Evolutionary conservation across 2,797 vertebrate genomes (phyloP), one percentile per base, ranked within the genome.

Genomic region (Myotis daubentonii): DNA sequence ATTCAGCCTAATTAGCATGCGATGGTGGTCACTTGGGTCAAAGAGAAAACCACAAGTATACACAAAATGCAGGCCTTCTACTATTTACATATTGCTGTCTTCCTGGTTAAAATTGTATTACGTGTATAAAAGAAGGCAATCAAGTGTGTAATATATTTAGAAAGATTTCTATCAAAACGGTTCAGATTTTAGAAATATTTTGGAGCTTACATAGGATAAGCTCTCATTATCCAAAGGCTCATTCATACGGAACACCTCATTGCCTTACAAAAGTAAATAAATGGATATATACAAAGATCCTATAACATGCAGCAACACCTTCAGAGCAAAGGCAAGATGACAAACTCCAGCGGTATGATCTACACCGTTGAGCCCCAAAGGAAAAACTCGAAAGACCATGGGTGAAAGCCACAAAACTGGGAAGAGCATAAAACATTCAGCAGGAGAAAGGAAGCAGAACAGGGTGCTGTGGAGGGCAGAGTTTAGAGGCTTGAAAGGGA

Each of bases 141-240:
- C 95, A 88, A 94, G 92, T 94, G 53, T 95, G 38, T 95, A 91
- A 95, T 96, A 57, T 92, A 78, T 83, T 95, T 96, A 86, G 93
- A 95, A 92, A 97, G 81, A 95, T 92, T 94, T 94, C 71, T 96
- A 95, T 96, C 93, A 96, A 94, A 97, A 87, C 0, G 4, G 38
- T 76, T 93, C 33, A 36, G 53, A 93, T 74, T 85, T 93, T 95
- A 33, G 0, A 22, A 95, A 95, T 96, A 93, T 95, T 96, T 96
- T 83, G 44, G 74, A 88, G 55, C 71, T 88, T 83, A 89, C 65
- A 62, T 60, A 96, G 57, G 74, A 86, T 83, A 92, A 83, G 51
- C 79, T 93, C 94, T 94, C 95, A 94, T 96, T 96, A 94, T 88
- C 87, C 57, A 60, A 94, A 89, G 89, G 83, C 8, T 92, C 81